phyloP scores from a whole-genome alignment of 2,888 invertebrate species.

The Drosophila rubida region DNA sequence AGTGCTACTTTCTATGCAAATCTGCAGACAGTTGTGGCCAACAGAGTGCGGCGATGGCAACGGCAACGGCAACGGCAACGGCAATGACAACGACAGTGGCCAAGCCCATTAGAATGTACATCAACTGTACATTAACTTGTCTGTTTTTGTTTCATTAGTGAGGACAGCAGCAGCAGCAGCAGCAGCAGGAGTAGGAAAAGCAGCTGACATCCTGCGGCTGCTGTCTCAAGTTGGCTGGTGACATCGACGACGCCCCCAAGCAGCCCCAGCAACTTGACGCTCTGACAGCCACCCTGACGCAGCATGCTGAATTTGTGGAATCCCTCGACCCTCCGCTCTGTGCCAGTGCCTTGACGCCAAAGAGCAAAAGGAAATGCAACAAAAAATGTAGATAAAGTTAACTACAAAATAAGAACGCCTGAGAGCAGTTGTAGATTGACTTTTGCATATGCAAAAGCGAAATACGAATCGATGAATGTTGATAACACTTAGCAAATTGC shows the following conservation, averaged over 20 bases:
- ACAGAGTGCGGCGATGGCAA: constrained; percentile 1
- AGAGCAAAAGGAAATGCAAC: background rate
- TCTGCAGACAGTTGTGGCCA: constrained; percentile 54
- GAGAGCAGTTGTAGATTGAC: constrained; percentile 52
- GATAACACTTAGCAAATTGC: constrained; percentile 52
- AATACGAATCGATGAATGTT: constrained; percentile 35
- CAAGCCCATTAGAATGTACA: constrained; percentile 73
- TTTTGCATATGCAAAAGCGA: constrained; percentile 51
- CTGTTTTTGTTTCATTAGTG: constrained; percentile 79
- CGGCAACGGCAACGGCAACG: constrained; percentile 5
- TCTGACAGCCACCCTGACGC: constrained; percentile 37
- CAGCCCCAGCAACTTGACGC: constrained; percentile 63
- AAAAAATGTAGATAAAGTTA: background rate
- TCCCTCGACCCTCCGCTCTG: background rate
- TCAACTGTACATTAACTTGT: constrained; percentile 80
- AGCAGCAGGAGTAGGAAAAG: constrained; percentile 16
- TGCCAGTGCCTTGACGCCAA: constrained; percentile 1
- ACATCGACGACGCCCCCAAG: constrained; percentile 35
- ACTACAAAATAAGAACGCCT: constrained; percentile 6
- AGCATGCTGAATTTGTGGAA: constrained; percentile 15
- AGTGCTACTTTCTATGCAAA: constrained; percentile 73
- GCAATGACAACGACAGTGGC: background rate
- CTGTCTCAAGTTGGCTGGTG: constrained; percentile 57
- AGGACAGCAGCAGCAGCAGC: constrained; percentile 42
- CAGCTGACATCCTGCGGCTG: constrained; percentile 63